These are phyloP conservation scores for Dipodomys stephensi DNA, from an alignment of 2,113 vertebrate species.

Conservation along the genomic window DNA sequence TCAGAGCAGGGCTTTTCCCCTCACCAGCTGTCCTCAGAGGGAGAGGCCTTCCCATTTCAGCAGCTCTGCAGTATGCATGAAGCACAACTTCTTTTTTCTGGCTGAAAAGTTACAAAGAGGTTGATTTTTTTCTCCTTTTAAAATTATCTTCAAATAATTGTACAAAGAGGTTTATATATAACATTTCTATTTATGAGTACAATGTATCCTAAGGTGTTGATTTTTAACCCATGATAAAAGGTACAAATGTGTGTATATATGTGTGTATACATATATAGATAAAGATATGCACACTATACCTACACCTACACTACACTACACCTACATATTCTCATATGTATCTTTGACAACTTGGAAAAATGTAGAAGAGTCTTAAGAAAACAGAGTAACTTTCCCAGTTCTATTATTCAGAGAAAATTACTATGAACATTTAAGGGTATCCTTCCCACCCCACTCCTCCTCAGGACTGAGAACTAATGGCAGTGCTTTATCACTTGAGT, in stretches of 20 bases:
- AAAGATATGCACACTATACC: not conserved
- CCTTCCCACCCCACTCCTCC: too few relatives aligned
- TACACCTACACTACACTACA: not conserved
- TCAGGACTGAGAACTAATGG: too few relatives aligned
- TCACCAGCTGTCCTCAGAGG: not conserved
- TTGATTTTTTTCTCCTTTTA: too few relatives aligned
- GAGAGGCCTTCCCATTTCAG: not conserved
- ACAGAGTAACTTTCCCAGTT: not conserved
- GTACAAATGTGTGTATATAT: not conserved
- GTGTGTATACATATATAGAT: not conserved
- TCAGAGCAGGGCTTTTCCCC: not conserved
- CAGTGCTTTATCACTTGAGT: too few relatives aligned
- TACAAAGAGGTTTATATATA: too few relatives aligned
- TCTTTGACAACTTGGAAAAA: slow-evolving; percentile 10
- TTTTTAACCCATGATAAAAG: not conserved
- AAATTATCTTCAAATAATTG: too few relatives aligned
- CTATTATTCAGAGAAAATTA: not conserved
- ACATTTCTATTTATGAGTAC: too few relatives aligned
- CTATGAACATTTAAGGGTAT: not conserved
- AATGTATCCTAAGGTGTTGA: not conserved
- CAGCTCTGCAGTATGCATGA: not conserved
- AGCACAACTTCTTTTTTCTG: not conserved
- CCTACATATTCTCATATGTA: not conserved
- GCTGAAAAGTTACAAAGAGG: not conserved
- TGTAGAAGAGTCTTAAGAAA: slow-evolving; percentile 19